Conservation (phyloP, 2,113 vertebrate species). For the Suricata suricatta region DNA sequence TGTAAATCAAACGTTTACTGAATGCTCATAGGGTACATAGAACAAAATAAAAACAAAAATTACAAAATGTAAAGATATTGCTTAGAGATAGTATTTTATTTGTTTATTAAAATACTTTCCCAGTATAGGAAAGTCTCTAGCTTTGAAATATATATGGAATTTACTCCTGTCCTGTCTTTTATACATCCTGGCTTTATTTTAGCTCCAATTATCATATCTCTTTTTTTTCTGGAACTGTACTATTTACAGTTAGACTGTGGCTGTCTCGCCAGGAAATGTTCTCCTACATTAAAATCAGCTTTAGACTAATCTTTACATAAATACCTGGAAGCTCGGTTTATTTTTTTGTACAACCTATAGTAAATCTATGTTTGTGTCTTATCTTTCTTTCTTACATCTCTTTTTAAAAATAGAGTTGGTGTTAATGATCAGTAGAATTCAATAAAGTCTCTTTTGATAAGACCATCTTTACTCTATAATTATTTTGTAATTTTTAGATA, state of each 20-base stretch:
- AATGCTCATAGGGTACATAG: neutral
- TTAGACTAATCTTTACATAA: neutral
- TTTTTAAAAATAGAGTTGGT: neutral
- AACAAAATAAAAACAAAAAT: neutral
- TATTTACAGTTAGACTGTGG: neutral
- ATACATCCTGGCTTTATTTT: neutral
- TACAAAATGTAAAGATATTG: neutral
- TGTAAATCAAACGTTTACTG: neutral
- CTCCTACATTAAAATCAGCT: constrained; percentile 7
- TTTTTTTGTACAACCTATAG: neutral
- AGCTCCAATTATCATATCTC: neutral
- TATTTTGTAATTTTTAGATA: neutral
- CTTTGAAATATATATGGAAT: neutral
- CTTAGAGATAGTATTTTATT: neutral
- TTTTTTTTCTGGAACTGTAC: neutral
- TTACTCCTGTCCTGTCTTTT: neutral
- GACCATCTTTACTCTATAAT: neutral
- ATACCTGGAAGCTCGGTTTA: neutral
- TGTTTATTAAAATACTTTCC: neutral
- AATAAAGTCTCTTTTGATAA: constrained; percentile 14
- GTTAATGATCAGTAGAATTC: constrained; percentile 30
- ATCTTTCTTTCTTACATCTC: neutral
- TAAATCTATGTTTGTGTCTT: neutral
- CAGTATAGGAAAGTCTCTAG: neutral
- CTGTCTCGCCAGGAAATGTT: neutral